Evolutionary conservation across 2,888 invertebrate genomes (phyloP).

Genomic region (Sarcophaga rosellei): DNA sequence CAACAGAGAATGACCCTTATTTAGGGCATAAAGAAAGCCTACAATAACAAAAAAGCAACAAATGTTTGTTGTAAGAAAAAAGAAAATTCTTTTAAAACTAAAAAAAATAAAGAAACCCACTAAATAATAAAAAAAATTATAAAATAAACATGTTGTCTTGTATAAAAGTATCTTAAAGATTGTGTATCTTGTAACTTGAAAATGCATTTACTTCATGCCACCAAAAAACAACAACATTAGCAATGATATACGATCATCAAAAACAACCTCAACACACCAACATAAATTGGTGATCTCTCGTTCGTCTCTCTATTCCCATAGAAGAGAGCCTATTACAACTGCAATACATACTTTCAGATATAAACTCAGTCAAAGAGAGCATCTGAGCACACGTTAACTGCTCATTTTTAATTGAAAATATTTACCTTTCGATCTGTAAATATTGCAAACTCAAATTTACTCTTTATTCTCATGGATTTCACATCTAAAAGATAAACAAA

Average conservation of each 20-base stretch:
- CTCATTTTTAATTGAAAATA: slow-evolving; percentile 8
- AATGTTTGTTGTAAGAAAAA: neutral
- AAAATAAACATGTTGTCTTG: neutral
- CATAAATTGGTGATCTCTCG: slow-evolving; percentile 26
- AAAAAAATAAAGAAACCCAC: slow-evolving; percentile 36
- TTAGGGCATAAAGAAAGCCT: slow-evolving; percentile 44
- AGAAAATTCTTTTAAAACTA: neutral
- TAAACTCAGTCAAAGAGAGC: slow-evolving; percentile 10
- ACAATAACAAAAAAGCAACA: slow-evolving; percentile 33
- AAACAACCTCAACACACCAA: slow-evolving; percentile 28
- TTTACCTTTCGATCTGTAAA: slow-evolving; percentile 63
- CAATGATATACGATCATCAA: slow-evolving; percentile 21
- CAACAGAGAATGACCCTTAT: slow-evolving; percentile 23
- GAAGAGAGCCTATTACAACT: slow-evolving; percentile 19
- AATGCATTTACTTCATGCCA: slow-evolving; percentile 56
- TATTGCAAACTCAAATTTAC: slow-evolving; percentile 33
- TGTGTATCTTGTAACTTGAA: slow-evolving; percentile 68
- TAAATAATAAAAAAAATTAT: slow-evolving; percentile 48
- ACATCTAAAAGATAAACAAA: neutral
- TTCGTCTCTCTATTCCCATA: slow-evolving; percentile 31
- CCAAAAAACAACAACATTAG: slow-evolving; percentile 18
- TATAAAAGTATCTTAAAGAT: slow-evolving; percentile 55
- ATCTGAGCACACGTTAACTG: slow-evolving; percentile 52
- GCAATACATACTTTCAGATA: slow-evolving; percentile 19
- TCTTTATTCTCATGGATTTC: neutral